Evolutionary conservation across 2,113 vertebrate genomes (phyloP).

Genomic region (Hydropotes inermis): DNA sequence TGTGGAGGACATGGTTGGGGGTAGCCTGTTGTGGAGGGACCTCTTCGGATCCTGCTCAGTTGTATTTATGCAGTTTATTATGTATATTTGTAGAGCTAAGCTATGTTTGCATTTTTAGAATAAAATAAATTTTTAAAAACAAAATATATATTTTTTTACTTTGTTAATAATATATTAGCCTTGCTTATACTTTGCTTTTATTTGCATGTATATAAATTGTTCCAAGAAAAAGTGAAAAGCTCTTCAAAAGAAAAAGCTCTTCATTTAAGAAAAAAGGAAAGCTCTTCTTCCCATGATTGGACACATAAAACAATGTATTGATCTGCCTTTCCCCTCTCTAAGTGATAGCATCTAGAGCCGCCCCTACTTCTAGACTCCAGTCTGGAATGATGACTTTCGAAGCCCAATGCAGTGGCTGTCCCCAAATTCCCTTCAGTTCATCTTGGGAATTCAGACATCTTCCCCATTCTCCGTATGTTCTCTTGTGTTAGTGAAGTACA

Average conservation of each 20-base stretch:
- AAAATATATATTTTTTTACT: neutral
- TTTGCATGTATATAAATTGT: neutral
- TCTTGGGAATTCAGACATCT: too few relatives aligned
- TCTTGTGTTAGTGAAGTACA: too few relatives aligned
- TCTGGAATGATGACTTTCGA: neutral
- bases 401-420: neutral
- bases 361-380: neutral
- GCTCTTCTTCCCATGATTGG: neutral
- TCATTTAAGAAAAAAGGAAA: neutral
- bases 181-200: neutral
- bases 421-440: neutral
- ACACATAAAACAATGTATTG: neutral
- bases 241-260: neutral
- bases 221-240: neutral
- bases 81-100: neutral
- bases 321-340: neutral
- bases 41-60: too few relatives aligned
- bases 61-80: neutral
- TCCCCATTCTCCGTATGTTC: too few relatives aligned
- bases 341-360: accelerated
- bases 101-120: neutral
- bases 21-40: too few relatives aligned
- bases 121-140: neutral
- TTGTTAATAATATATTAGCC: neutral
- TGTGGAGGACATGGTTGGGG: too few relatives aligned